A percentile compares a stretch with the other conserved stretches of the same genome.
Conservation (phyloP, 2,888 invertebrate genomes). For the Meteorus colon region DNA sequence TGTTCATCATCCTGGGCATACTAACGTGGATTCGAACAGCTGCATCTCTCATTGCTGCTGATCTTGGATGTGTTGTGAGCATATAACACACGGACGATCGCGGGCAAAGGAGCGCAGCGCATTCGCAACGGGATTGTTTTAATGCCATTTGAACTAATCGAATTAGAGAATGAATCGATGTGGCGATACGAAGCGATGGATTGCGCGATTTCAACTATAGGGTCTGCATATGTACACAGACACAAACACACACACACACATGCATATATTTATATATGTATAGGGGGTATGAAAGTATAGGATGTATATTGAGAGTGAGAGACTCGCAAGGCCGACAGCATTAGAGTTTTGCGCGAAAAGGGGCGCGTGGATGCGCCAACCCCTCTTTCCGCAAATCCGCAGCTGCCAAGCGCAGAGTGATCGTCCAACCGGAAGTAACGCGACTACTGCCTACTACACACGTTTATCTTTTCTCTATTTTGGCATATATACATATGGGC, state of each 20-base stretch:
- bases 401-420: constrained; percentile 73
- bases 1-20: background rate
- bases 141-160: constrained; percentile 78
- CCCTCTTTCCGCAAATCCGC: constrained; percentile 68
- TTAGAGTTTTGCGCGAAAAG: constrained; percentile 39
- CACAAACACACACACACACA: background rate
- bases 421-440: constrained; percentile 72
- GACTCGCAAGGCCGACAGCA: constrained; percentile 33
- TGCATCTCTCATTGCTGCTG: background rate
- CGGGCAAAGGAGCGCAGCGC: constrained; percentile 53
- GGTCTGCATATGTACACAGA: background rate
- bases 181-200: constrained; percentile 67
- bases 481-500: background rate
- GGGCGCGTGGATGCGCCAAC: constrained; percentile 48
- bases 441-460: constrained; percentile 73
- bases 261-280: background rate
- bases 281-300: background rate
- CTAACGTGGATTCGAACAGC: constrained; percentile 20
- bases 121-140: constrained; percentile 77
- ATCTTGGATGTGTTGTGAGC: background rate
- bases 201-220: constrained; percentile 45
- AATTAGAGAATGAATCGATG: constrained; percentile 74
- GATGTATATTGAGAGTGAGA: constrained; percentile 26
- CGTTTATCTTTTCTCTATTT: constrained; percentile 59
- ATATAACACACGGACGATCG: background rate